phyloP scores from a whole-genome alignment of 2,113 vertebrate species.

The Potamarius usumacintae region DNA sequence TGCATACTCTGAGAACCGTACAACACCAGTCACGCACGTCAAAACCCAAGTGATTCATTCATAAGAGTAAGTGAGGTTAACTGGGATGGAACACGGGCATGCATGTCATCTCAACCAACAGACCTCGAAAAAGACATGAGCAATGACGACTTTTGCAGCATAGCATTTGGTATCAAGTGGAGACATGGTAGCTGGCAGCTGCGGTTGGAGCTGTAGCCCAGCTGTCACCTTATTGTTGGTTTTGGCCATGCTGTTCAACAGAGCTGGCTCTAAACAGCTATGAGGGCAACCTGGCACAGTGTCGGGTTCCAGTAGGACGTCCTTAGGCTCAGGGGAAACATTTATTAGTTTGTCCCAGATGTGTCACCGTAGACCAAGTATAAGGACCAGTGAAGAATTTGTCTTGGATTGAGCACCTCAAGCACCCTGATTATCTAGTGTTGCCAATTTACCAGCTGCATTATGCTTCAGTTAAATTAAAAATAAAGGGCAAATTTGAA shows the following conservation, averaged over 20 bases:
- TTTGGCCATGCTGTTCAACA: conserved; percentile 30
- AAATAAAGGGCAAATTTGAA: conserved; percentile 23
- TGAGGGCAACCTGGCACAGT: conserved; percentile 26
- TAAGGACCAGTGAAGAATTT: background rate
- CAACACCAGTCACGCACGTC: background rate
- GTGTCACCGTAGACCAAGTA: conserved; percentile 27
- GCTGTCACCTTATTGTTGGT: conserved; percentile 33
- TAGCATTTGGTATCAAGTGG: conserved; percentile 16
- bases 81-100: background rate
- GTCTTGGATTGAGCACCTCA: background rate
- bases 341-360: conserved; percentile 52
- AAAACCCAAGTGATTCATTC: background rate
- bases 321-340: conserved; percentile 26
- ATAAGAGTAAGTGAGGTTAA: background rate
- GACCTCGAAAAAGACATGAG: background rate
- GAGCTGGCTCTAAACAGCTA: background rate
- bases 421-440: background rate
- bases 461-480: background rate
- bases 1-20: background rate
- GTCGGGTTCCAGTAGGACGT: conserved; percentile 17
- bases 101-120: conserved; percentile 20
- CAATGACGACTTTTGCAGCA: background rate
- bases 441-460: background rate
- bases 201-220: background rate
- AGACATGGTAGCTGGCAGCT: conserved; percentile 2